Percentiles rank a stretch among this genome's conserved stretches.
Conservation (phyloP, 2,888 invertebrate species). For the Gastrophysa polygoni region DNA sequence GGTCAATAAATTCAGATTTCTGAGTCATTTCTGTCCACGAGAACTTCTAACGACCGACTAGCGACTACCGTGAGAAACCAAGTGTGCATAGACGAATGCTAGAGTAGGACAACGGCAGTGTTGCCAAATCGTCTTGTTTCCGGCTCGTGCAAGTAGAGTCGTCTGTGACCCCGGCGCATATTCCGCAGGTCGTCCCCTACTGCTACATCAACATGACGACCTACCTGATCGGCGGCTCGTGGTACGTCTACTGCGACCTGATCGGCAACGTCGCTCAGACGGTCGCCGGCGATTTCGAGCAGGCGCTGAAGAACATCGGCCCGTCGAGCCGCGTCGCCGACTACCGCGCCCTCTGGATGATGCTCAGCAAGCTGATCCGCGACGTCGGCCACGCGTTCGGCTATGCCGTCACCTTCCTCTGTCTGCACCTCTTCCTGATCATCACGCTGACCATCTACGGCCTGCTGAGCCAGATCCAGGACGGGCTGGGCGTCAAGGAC, state of each 20-base stretch:
- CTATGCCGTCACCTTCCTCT: conserved; percentile 72
- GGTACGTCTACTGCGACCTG: conserved; percentile 71
- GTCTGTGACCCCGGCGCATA: too few relatives aligned
- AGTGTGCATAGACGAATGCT: too few relatives aligned
- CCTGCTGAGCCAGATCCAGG: conserved; percentile 73
- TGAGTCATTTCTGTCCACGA: too few relatives aligned
- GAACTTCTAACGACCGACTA: too few relatives aligned
- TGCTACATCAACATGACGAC: conserved; percentile 73
- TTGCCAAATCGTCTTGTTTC: too few relatives aligned
- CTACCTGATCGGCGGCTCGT: conserved; percentile 72
- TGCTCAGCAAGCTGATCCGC: conserved; percentile 70
- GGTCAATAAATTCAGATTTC: too few relatives aligned
- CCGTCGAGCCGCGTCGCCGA: conserved; percentile 73
- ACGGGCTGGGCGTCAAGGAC: conserved; percentile 63
- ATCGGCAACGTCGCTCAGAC: conserved; percentile 69
- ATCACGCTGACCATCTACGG: conserved; percentile 79
- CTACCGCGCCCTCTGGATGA: conserved; percentile 73
- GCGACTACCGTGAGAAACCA: too few relatives aligned
- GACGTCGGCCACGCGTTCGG: conserved; percentile 72
- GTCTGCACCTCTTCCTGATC: conserved; percentile 72
- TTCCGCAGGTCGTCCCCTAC: conserved; percentile 70
- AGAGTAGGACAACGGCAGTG: too few relatives aligned
- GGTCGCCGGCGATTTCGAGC: conserved; percentile 73
- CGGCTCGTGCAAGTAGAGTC: too few relatives aligned
- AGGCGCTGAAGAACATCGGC: conserved; percentile 70